These are phyloP conservation scores for Luperina nickerlii DNA, from an alignment of 2,888 invertebrate genomes.

Conservation along the genomic window DNA sequence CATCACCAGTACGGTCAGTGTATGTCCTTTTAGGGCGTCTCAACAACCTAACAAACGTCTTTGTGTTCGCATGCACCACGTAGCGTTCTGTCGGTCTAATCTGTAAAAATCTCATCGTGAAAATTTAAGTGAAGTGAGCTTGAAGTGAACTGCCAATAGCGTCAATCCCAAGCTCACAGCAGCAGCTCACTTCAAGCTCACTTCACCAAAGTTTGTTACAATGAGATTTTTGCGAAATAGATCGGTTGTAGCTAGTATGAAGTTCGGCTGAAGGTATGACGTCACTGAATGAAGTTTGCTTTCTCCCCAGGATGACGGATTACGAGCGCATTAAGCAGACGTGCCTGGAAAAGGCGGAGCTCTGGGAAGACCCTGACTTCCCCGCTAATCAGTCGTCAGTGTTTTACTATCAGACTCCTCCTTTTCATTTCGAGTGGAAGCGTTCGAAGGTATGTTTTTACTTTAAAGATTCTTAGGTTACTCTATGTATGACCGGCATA, in stretches of 20 bases:
- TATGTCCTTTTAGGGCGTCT: neutral
- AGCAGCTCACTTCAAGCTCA: neutral
- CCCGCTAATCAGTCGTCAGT: conserved; percentile 96
- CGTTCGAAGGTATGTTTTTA: conserved; percentile 92
- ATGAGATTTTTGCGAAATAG: neutral
- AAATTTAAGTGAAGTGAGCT: neutral
- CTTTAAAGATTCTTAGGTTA: neutral
- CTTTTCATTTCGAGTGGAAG: conserved; percentile 97
- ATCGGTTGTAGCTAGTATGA: neutral
- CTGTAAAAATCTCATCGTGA: neutral
- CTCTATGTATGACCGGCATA: neutral
- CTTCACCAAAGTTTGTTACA: neutral
- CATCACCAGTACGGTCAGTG: neutral
- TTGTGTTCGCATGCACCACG: neutral
- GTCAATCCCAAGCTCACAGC: neutral
- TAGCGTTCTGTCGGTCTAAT: neutral
- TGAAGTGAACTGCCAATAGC: neutral
- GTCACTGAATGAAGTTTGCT: neutral
- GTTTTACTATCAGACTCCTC: conserved; percentile 98
- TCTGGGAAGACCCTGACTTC: conserved; percentile 98
- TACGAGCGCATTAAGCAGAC: conserved; percentile 95
- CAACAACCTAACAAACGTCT: neutral
- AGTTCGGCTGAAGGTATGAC: neutral
- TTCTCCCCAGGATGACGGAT: conserved; percentile 91
- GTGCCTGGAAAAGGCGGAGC: conserved; percentile 94